A percentile compares a stretch with the other conserved stretches of the same genome.
Conservation (phyloP, 2,797 vertebrate genomes). For the Alcedo atthis region DNA sequence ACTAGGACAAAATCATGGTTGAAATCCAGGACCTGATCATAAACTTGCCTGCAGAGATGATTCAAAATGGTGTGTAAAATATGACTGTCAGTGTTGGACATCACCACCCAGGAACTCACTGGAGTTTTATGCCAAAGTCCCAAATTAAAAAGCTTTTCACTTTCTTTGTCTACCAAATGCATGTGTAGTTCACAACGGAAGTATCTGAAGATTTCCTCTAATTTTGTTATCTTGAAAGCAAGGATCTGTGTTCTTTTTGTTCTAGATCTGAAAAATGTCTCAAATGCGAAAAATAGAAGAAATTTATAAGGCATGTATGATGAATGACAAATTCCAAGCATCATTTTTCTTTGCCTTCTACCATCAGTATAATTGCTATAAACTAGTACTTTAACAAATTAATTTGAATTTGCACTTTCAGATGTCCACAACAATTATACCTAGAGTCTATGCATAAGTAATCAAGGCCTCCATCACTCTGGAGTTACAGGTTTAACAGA, state of each 20-base stretch:
- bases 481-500: not conserved
- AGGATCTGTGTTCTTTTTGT: not conserved
- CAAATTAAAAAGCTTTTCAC: not conserved
- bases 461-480: not conserved
- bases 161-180: slow-evolving; percentile 7
- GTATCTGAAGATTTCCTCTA: slow-evolving; percentile 10
- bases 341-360: not conserved
- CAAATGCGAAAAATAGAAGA: not conserved
- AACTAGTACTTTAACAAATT: not conserved
- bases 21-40: not conserved
- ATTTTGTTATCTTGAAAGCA: not conserved
- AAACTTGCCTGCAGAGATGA: not conserved
- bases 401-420: not conserved
- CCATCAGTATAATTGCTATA: not conserved
- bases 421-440: not conserved
- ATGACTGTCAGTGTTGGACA: not conserved
- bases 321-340: not conserved
- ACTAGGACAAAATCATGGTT: not conserved
- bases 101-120: not conserved
- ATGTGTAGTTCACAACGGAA: not conserved
- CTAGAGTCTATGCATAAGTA: not conserved
- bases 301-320: not conserved
- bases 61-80: not conserved
- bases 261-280: not conserved
- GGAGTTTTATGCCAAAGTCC: not conserved